These are phyloP conservation scores for Ficedula albicollis DNA, from an alignment of 2,797 vertebrate genomes.

Conservation along the genomic window DNA sequence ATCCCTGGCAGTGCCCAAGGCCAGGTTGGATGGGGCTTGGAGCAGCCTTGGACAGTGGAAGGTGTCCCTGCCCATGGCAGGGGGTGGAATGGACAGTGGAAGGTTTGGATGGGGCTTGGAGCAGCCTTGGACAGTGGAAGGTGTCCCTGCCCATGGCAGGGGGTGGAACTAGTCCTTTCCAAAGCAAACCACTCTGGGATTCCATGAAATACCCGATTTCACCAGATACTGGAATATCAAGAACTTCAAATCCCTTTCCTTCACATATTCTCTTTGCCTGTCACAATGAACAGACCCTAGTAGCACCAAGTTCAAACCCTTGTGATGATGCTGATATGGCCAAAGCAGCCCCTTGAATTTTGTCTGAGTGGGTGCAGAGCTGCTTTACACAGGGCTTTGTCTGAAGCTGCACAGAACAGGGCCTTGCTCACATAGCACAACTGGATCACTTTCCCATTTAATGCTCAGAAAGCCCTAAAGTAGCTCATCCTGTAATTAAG, in stretches of 20 bases:
- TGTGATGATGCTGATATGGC: background rate
- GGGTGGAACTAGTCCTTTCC: background rate
- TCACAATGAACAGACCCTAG: background rate
- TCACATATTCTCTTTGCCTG: background rate
- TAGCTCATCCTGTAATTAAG: slow-evolving; percentile 24
- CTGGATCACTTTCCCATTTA: background rate
- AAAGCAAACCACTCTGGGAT: background rate
- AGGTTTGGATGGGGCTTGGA: background rate
- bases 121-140: background rate
- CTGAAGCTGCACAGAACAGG: background rate
- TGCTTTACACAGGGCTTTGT: background rate
- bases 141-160: background rate
- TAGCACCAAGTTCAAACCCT: background rate
- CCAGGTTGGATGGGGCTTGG: background rate
- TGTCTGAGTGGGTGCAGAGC: background rate
- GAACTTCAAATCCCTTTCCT: background rate
- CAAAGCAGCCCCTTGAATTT: background rate
- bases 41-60: background rate
- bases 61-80: background rate
- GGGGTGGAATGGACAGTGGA: rapidly evolving
- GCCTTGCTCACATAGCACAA: background rate
- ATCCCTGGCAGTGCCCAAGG: background rate
- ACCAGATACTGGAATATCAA: background rate
- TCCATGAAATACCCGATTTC: background rate
- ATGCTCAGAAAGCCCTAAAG: background rate